These are phyloP conservation scores for Phrynosoma platyrhinos DNA, from an alignment of 2,113 vertebrate genomes.

Conservation along the genomic window DNA sequence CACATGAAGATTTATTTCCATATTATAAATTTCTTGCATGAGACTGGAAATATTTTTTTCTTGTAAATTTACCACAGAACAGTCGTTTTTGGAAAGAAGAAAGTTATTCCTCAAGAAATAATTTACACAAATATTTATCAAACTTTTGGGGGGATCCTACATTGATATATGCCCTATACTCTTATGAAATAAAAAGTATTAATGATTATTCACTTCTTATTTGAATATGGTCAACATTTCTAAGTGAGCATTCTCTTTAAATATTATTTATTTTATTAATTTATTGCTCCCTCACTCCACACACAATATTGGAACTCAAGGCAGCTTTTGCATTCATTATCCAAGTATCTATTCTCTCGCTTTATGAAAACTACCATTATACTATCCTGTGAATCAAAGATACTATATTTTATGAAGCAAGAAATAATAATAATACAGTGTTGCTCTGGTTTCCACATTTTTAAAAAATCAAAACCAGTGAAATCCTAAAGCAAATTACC, in stretches of 20 bases:
- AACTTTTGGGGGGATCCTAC: conserved; percentile 4
- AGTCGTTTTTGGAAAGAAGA: conserved; percentile 37
- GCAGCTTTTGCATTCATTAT: too few relatives aligned
- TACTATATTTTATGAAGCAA: conserved; percentile 34
- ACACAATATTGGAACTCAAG: too few relatives aligned
- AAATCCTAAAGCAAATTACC: not conserved
- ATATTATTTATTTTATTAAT: not conserved
- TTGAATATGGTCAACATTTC: conserved; percentile 56
- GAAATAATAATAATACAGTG: conserved; percentile 47
- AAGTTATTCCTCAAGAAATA: conserved; percentile 55
- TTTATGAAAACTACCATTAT: conserved; percentile 51
- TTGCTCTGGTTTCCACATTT: conserved; percentile 19
- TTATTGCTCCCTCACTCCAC: too few relatives aligned
- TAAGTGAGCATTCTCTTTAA: conserved; percentile 36
- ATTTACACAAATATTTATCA: conserved; percentile 12
- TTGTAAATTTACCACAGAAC: conserved; percentile 12
- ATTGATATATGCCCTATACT: conserved; percentile 12
- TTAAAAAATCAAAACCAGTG: conserved; percentile 42
- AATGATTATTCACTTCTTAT: conserved; percentile 51
- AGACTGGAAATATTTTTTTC: conserved; percentile 4
- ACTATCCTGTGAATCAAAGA: conserved; percentile 56
- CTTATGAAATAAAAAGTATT: conserved; percentile 46
- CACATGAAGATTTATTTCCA: conserved; percentile 12
- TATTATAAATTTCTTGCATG: conserved; percentile 17
- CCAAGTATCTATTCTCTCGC: conserved; percentile 14